Base-by-base conservation (phyloP, 2,888 invertebrate species). In the Ichneumoninae sp. region DNA sequence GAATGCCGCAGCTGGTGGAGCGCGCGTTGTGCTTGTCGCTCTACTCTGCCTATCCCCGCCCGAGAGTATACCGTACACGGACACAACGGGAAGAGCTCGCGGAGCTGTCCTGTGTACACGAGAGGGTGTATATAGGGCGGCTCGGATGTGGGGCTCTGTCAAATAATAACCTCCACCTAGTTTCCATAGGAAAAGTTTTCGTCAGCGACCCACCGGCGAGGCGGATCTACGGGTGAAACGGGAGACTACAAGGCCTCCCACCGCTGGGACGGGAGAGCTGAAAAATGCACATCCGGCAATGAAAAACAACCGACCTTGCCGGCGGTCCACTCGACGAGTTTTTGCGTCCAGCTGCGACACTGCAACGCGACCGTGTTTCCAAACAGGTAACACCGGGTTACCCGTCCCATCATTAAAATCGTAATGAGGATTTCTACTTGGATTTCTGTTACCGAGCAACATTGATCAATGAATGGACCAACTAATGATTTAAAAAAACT, bases 161-260 rank as follows among this genome's bases (percentile, higher is more conserved):
- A 89, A 89, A 90, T 91, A 90, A 91, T 91, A 91, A 90, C 89
- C 88, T 90, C 82, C 86, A 80, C 86, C 88, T 88, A 88, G 86
- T 89, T 90, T 90, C 87, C 86, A 84, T 87, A 80, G 87, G 60
- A 84, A 89, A 90, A 88, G 87, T 89, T 89, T 88, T 86, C 74
- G 30, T 33, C 79, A 44, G 33, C 83, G 71, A 80, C 65, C 54
- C 40, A 50, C 50, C 69, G 72, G 30, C 13, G 30, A 57, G 72
- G 82, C 54, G 75, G 76, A 82, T 80, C 81, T 66, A 47, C 54
- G 57, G 74, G 57, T 70, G 81, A 68, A 62, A 65, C 80, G 57
- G 30, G 47, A 60, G 19, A 65, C 30, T 13, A 44, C 57, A 33
- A 57, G 47, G 4, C 30, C n/a, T 54, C 33, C 50, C 36, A 36